Percentiles rank a stretch among this genome's conserved stretches.
phyloP scores from a whole-genome alignment of 2,888 invertebrate species.

The Hofmannophila pseudospretella region DNA sequence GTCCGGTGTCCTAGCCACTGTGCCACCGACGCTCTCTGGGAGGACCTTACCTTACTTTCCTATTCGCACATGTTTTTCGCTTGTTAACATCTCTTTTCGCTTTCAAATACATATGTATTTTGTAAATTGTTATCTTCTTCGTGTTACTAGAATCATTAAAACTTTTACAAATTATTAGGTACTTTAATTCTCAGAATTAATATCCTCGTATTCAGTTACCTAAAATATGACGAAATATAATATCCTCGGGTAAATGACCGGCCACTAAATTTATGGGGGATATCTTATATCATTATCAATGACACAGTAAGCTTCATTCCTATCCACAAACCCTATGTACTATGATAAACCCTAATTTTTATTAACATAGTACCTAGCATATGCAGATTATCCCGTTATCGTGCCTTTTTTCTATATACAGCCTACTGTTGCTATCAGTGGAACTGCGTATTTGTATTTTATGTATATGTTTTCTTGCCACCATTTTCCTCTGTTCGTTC shows the following conservation, averaged over 20 bases:
- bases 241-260: background rate
- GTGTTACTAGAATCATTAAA: too few species aligned
- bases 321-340: constrained; percentile 2
- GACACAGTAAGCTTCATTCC: constrained; percentile 2
- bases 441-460: constrained; percentile 27
- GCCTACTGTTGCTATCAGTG: constrained; percentile 46
- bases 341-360: constrained; percentile 4
- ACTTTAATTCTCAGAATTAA: background rate
- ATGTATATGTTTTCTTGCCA: constrained; percentile 39
- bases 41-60: too few species aligned
- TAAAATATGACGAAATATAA: background rate
- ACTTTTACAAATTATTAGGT: background rate
- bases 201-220: background rate
- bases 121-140: too few species aligned
- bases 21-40: too few species aligned
- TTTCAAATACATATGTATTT: too few species aligned
- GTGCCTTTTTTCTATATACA: constrained; percentile 61
- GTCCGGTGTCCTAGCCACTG: too few species aligned
- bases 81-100: too few species aligned
- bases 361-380: constrained; percentile 9
- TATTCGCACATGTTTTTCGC: too few species aligned
- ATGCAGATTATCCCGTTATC: constrained; percentile 53
- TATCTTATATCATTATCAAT: constrained; percentile 4
- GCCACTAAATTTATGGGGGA: background rate
- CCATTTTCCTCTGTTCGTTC: constrained; percentile 67